Evolutionary conservation across 2,113 vertebrate species (phyloP), one percentile per base, ranked within the genome.

Genomic region (Caranx ignobilis): DNA sequence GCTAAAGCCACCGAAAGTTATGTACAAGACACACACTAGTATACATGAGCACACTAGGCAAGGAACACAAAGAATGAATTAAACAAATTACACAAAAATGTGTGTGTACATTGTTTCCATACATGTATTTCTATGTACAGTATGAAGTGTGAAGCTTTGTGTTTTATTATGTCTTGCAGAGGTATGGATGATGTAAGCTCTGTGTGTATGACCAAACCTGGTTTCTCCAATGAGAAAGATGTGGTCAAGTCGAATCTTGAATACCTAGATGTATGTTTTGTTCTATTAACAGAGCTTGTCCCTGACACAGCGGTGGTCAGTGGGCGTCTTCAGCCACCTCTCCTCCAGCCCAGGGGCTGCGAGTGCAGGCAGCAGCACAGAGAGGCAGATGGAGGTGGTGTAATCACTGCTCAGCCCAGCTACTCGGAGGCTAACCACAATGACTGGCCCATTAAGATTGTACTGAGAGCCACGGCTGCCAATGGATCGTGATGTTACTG

Each of bases 341-440:
- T 76, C 69, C 67, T 73, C 39, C 57, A 63, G 56, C 66, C 64
- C 34, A 82, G 55, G 50, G 69, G 66, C 43, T 78, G 11, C 43
- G n/a, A 66, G 71, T 55, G n/a, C 66, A 64, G 48, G 56, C 31
- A 5, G 71, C 57, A 75, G 39, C 45, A 79, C 72, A 73, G 59
- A 43, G 69, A 65, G 35, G 31, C 37, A 56, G 65, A 75, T 64
- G 47, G 68, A 84, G 60, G 64, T 18, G 67, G 60, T 64, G 70
- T 57, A 81, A 83, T 86, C 83, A 85, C 63, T 41, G 48, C 59
- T 72, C 60, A 41, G 19, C 75, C 62, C 45, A 71, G 78, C 63
- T 64, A 57, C 75, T 78, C 60, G 50, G 39, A 63, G 68, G 86
- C 64, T 61, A 85, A 85, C 77, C 82, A 55, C 77, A 69, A 52